Conservation (phyloP, 2,797 vertebrate genomes). For the Cynopterus sphinx region DNA sequence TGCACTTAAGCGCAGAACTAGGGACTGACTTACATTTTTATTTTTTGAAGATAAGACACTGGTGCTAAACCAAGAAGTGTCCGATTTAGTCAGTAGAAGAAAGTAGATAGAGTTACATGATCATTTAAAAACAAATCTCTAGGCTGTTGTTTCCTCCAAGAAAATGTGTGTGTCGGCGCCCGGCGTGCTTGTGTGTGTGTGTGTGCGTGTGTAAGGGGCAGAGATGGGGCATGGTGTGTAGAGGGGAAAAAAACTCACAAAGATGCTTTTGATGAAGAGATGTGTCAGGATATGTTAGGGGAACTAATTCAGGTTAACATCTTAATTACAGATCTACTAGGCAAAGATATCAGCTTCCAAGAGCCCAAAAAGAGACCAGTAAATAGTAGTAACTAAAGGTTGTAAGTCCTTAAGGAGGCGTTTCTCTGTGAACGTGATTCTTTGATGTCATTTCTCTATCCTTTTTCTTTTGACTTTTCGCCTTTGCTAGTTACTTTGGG, state of each 20-base stretch:
- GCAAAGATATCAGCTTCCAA: conserved; percentile 69
- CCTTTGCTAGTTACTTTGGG: conserved; percentile 81
- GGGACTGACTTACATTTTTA: neutral
- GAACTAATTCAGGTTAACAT: conserved; percentile 71
- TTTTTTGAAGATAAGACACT: conserved; percentile 30
- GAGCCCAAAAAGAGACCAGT: conserved; percentile 69
- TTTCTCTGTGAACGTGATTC: conserved; percentile 22
- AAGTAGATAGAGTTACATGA: conserved; percentile 43
- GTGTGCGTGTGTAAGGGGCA: no score
- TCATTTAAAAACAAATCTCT: conserved; percentile 28
- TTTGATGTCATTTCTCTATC: conserved; percentile 46
- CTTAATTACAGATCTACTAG: conserved; percentile 55
- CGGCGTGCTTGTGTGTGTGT: no score
- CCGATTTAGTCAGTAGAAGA: conserved; percentile 34
- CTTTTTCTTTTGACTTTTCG: conserved; percentile 50
- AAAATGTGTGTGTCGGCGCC: neutral
- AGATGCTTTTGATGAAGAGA: conserved; percentile 67
- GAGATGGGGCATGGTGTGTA: neutral
- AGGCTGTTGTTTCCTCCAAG: conserved; percentile 50
- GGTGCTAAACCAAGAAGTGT: conserved; percentile 16
- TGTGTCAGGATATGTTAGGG: conserved; percentile 70
- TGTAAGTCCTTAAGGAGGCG: conserved; percentile 70
- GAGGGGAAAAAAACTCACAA: conserved; percentile 45
- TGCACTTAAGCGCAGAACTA: neutral
- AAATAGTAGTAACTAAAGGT: conserved; percentile 76